Percentiles rank a stretch among this genome's conserved stretches.
Conservation (phyloP, 37 sponge, comb jelly and placozoan genomes). For the Geodia barretti region DNA sequence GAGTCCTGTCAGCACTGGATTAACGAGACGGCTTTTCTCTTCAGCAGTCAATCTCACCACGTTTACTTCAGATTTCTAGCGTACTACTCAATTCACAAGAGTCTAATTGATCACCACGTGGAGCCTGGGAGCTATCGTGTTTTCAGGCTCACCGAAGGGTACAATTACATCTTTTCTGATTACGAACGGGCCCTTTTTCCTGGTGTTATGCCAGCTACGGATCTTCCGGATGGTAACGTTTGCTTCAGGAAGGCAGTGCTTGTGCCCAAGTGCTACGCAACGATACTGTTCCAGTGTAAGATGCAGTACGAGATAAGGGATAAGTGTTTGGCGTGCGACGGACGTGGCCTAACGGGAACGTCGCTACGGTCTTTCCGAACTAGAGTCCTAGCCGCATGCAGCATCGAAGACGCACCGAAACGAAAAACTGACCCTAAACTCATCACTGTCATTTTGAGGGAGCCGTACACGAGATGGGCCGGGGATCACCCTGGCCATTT, state of each 20-base stretch:
- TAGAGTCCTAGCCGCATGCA: slow-evolving; percentile 51
- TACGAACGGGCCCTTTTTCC: slow-evolving; percentile 68
- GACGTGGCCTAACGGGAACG: slow-evolving; percentile 31
- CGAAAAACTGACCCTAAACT: background rate
- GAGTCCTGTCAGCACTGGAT: slow-evolving; percentile 49
- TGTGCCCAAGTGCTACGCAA: slow-evolving; percentile 55
- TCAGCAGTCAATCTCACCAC: slow-evolving; percentile 41
- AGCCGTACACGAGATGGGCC: slow-evolving; percentile 44
- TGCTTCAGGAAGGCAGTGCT: slow-evolving; percentile 52
- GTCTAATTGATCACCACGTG: slow-evolving; percentile 1
- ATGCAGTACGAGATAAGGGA: background rate
- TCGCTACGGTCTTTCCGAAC: slow-evolving; percentile 33
- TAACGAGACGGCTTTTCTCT: slow-evolving; percentile 43
- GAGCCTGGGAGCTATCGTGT: background rate
- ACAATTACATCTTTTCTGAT: slow-evolving; percentile 39
- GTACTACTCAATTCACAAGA: slow-evolving; percentile 58
- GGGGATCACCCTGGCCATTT: slow-evolving; percentile 32
- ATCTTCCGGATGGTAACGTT: slow-evolving; percentile 23
- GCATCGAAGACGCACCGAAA: background rate
- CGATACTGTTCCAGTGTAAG: slow-evolving; percentile 59
- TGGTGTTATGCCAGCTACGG: background rate
- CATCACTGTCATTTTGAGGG: slow-evolving; percentile 46
- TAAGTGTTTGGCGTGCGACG: slow-evolving; percentile 50
- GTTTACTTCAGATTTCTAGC: slow-evolving; percentile 71
- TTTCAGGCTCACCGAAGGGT: slow-evolving; percentile 41